Conservation (phyloP, 2,888 invertebrate genomes). For the Petrophora chlorosata region DNA sequence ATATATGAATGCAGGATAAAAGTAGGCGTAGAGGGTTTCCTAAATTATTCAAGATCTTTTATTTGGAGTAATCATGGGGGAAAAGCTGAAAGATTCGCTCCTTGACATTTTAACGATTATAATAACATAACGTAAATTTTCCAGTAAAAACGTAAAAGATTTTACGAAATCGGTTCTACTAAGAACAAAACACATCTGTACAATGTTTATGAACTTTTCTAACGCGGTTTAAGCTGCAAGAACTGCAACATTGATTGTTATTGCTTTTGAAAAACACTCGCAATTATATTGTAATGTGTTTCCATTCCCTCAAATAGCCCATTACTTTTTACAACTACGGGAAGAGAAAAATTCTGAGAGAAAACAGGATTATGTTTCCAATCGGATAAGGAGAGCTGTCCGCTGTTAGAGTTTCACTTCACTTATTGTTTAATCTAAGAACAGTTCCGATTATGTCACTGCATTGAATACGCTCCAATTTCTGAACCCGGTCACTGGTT, state of each 20-base stretch:
- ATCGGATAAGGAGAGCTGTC: conserved; percentile 40
- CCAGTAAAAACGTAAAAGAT: neutral
- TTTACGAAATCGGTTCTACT: neutral
- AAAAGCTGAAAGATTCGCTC: no score
- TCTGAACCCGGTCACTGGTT: conserved; percentile 5
- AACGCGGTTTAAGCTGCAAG: conserved; percentile 29
- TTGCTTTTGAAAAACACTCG: conserved; percentile 56
- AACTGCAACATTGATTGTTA: conserved; percentile 43
- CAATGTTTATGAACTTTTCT: conserved; percentile 15
- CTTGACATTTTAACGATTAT: no score
- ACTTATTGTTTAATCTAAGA: conserved; percentile 45
- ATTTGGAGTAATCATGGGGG: neutral
- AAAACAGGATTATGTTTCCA: conserved; percentile 50
- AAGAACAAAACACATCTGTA: conserved; percentile 5
- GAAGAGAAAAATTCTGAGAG: conserved; percentile 52
- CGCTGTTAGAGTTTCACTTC: conserved; percentile 43
- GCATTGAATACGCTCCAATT: conserved; percentile 11
- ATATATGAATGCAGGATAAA: no score
- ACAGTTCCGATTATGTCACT: conserved; percentile 27
- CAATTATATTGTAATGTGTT: conserved; percentile 64
- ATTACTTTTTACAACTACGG: conserved; percentile 62
- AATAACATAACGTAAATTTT: no score
- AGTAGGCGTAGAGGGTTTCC: neutral
- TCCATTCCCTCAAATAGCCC: conserved; percentile 61
- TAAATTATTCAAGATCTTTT: neutral